Percentiles rank a stretch among this genome's conserved stretches.
Evolutionary conservation across 2,888 invertebrate species (phyloP).

Genomic region (Eupeodes latifasciatus): DNA sequence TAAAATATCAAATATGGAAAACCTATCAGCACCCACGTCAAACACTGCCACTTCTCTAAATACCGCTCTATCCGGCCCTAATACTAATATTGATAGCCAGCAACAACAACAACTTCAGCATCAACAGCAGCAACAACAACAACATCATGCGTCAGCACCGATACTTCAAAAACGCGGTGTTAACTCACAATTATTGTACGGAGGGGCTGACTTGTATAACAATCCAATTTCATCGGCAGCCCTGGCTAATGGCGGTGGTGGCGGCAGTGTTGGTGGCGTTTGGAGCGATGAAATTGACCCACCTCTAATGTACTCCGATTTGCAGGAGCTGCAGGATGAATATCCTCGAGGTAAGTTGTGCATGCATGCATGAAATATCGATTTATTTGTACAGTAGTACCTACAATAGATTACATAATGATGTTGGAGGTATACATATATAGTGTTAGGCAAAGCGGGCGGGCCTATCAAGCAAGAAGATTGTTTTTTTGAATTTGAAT

Average conservation of each 20-base stretch:
- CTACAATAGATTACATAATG: too few relatives aligned
- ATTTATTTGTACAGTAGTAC: slow-evolving; percentile 3
- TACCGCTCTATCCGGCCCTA: slow-evolving; percentile 25
- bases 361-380: slow-evolving; percentile 47
- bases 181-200: slow-evolving; percentile 78
- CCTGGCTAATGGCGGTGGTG: slow-evolving; percentile 51
- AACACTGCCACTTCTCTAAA: slow-evolving; percentile 55
- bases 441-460: too few relatives aligned
- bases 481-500: too few relatives aligned
- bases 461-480: too few relatives aligned
- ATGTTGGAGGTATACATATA: too few relatives aligned
- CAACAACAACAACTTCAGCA: slow-evolving; percentile 78
- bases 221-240: slow-evolving; percentile 62
- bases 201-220: slow-evolving; percentile 72
- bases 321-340: slow-evolving; percentile 82
- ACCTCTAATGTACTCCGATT: slow-evolving; percentile 80
- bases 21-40: slow-evolving; percentile 62
- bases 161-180: slow-evolving; percentile 82
- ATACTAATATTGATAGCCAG: slow-evolving; percentile 77
- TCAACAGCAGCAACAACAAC: slow-evolving; percentile 77
- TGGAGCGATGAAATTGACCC: slow-evolving; percentile 83
- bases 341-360: slow-evolving; percentile 80
- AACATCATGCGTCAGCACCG: slow-evolving; percentile 78
- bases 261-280: slow-evolving; percentile 77
- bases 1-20: slow-evolving; percentile 60